phyloP scores from a whole-genome alignment of 2,113 vertebrate genomes.

The Myotis yumanensis region DNA sequence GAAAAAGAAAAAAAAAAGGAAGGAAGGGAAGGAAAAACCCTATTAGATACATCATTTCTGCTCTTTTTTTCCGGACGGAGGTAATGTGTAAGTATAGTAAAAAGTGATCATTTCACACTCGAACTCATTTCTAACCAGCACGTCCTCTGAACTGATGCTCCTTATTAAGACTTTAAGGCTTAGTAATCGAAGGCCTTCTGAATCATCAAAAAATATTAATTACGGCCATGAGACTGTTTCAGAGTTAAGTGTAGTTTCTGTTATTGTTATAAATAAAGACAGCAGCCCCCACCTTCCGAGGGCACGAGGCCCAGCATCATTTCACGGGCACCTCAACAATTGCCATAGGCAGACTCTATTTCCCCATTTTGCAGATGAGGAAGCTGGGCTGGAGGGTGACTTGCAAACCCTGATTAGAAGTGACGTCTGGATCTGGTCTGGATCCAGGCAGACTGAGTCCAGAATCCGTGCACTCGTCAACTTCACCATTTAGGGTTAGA shows the following conservation, averaged over 20 bases:
- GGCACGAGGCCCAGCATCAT: background rate
- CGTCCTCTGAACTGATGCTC: background rate
- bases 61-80: fast-evolving
- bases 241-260: background rate
- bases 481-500: fast-evolving
- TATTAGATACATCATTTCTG: background rate
- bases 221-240: background rate
- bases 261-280: background rate
- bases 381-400: background rate
- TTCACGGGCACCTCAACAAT: background rate
- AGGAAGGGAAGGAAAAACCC: background rate
- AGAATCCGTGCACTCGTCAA: too few species aligned
- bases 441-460: background rate
- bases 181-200: background rate
- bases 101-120: background rate
- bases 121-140: background rate
- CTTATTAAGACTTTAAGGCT: background rate
- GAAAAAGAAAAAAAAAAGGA: background rate
- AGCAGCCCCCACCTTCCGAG: background rate
- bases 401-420: background rate
- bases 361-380: background rate
- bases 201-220: background rate
- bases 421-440: background rate
- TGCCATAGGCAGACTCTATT: background rate
- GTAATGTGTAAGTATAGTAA: background rate